Base-by-base conservation (phyloP, 2,113 vertebrate species). In the Aplodontia rufa region DNA sequence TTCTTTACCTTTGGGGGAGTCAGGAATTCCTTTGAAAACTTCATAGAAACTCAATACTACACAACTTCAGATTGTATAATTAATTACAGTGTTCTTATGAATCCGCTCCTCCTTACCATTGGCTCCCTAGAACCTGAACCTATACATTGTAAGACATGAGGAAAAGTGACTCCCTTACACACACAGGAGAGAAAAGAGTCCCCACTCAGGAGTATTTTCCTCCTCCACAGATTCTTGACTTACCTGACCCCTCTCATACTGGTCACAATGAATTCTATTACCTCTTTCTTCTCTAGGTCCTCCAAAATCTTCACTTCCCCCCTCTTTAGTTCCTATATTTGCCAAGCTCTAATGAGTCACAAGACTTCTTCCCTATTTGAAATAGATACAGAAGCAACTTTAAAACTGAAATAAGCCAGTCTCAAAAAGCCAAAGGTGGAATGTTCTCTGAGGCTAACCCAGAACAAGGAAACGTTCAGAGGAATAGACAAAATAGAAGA, bases 1-100 rank as follows among this genome's bases (percentile, higher is more conserved):
- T 93, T 84, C 76, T 72, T 91, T 86, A 93, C 64, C 28, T 58
- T 90, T 79, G 13, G 0, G 0, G 6, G 4, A 17, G 62, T n/a
- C n/a, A 84, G 72, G 19, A 5, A 55, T 76, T 75, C 53, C 81
- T 84, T 68, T 81, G 66, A 82, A 92, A 97, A 81, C 84, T 42
- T 66, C 62, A 40, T 3, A 86, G n/a, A 40, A 5, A 32, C 20
- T 53, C 26, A 93, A 66, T 53, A 88, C 53, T 62, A 37, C 58
- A 76, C 37, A 53, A 62, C 1, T 37, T 24, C 19, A 28, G 24
- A 74, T 1, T 55, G 17, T 93, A 51, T 72, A 35, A 78, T 35
- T 91, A 53, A 58, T 49, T 66, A 68, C n/a, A 55, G 75, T n/a
- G 9, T 53, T 53, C 40, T 79, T 16, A 3, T 3, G 20, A 76